phyloP scores from a whole-genome alignment of 2,113 vertebrate genomes.

The Saccopteryx leptura region DNA sequence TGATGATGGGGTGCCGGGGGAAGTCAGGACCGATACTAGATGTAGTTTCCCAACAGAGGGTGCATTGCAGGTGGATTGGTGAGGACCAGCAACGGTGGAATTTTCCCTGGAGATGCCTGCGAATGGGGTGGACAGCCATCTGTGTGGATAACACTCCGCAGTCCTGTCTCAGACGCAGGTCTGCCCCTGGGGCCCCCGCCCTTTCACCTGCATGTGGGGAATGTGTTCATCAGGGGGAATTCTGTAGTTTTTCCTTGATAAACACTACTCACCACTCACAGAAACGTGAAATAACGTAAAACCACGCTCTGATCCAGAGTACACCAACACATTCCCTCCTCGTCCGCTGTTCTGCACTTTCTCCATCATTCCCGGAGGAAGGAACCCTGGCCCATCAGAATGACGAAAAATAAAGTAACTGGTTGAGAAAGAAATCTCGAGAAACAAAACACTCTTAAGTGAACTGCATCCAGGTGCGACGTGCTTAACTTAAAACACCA shows the following conservation, averaged over 20 bases:
- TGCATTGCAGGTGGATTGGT: neutral
- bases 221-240: neutral
- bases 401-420: constrained; percentile 58
- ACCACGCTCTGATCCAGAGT: neutral
- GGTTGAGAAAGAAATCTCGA: constrained; percentile 40
- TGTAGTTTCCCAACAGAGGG: constrained; percentile 26
- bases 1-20: neutral
- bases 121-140: neutral
- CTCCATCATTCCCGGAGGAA: no score
- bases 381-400: neutral
- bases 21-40: neutral
- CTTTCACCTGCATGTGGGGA: neutral
- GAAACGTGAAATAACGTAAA: neutral
- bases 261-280: neutral
- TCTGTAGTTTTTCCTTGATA: neutral
- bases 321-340: neutral
- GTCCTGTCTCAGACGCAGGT: neutral
- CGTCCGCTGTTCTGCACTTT: neutral
- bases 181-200: neutral
- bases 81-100: constrained; percentile 17
- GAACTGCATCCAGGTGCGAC: constrained; percentile 15
- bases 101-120: constrained; percentile 8
- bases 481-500: constrained; percentile 44
- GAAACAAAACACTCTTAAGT: constrained; percentile 22
- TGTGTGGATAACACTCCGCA: neutral